A percentile compares a stretch with the other conserved stretches of the same genome.
phyloP scores from a whole-genome alignment of 2,113 vertebrate genomes.

The Aythya baeri region DNA sequence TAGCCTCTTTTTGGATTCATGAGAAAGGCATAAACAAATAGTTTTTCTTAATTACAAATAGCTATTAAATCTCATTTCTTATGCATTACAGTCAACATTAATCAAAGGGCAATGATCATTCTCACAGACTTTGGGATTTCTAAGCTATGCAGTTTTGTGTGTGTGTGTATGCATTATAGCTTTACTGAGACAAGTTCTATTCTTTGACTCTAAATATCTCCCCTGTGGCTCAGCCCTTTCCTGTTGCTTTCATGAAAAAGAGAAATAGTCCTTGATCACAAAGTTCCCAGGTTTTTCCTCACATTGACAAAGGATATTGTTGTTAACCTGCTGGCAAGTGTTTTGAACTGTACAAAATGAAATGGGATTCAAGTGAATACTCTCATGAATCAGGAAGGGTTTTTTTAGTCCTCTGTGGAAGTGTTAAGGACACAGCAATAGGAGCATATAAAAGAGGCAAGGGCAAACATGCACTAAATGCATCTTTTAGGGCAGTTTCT shows the following conservation, averaged over 20 bases:
- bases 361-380: constrained; percentile 15
- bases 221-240: constrained; percentile 48
- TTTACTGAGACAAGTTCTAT: constrained; percentile 14
- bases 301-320: constrained; percentile 35
- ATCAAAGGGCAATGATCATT: neutral
- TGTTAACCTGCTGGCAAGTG: constrained; percentile 36
- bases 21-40: constrained; percentile 37
- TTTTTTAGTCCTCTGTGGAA: neutral
- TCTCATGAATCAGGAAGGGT: neutral
- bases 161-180: neutral
- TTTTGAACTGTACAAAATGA: constrained; percentile 13
- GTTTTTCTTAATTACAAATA: constrained; percentile 17
- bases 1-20: neutral
- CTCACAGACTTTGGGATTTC: neutral
- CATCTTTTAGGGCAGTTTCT: neutral
- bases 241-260: constrained; percentile 65
- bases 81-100: neutral
- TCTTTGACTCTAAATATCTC: constrained; percentile 45
- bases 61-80: constrained; percentile 46
- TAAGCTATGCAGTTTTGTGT: neutral
- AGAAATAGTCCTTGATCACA: constrained; percentile 12
- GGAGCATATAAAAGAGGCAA: neutral
- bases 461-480: neutral
- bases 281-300: constrained; percentile 44
- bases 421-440: neutral